phyloP scores from a whole-genome alignment of 37 sponge, comb jelly and placozoan species.

The Oscarella lobularis region DNA sequence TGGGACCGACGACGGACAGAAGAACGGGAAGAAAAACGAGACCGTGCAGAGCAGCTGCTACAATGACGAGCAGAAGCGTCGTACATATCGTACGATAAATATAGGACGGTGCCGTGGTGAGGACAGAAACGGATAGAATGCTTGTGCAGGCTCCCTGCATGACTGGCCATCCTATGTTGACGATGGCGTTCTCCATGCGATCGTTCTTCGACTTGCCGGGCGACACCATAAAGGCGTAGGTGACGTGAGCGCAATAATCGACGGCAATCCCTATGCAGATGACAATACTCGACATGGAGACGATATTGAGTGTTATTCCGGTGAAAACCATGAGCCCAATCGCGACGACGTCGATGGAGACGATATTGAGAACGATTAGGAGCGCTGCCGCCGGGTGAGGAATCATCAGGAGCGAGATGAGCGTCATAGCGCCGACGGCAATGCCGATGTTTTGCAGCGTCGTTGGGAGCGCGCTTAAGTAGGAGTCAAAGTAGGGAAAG shows the following conservation, averaged over 20 bases:
- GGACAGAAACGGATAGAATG: not conserved
- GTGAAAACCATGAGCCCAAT: not conserved
- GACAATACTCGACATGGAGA: not conserved
- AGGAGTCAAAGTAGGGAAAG: not conserved
- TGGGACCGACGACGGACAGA: constrained; percentile 23
- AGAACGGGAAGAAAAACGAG: constrained; percentile 25
- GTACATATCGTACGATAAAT: not conserved
- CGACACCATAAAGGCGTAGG: not conserved
- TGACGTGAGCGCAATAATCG: not conserved
- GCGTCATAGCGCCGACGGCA: not conserved
- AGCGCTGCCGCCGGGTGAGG: not conserved
- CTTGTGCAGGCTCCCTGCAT: not conserved
- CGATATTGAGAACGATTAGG: not conserved
- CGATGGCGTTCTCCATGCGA: not conserved
- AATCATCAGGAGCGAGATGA: not conserved
- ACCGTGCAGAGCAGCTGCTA: not conserved
- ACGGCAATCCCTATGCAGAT: not conserved
- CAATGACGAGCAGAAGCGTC: not conserved
- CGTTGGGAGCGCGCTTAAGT: not conserved
- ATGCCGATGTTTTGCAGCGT: not conserved
- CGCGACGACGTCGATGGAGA: not conserved
- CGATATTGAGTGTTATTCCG: not conserved
- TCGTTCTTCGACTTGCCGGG: not conserved
- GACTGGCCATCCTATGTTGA: not conserved
- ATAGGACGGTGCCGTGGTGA: not conserved